Evolutionary conservation across 2,797 vertebrate species (phyloP).

Genomic region (Clamator glandarius): DNA sequence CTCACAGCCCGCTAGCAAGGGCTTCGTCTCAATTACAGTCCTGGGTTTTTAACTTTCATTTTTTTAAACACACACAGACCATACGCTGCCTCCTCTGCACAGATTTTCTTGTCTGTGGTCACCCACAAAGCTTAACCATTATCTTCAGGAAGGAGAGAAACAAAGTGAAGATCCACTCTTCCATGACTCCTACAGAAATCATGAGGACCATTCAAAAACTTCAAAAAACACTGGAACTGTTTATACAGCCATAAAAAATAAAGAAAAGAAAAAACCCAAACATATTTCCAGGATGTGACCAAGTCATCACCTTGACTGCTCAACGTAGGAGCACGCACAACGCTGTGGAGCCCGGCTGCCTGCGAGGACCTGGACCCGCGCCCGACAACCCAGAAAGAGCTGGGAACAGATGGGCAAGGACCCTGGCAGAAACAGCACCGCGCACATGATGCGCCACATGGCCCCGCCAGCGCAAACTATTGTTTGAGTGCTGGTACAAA

Average conservation of each 20-base stretch:
- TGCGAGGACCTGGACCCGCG: constrained; percentile 78
- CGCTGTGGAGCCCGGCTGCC: constrained; percentile 74
- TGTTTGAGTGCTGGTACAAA: constrained; percentile 70
- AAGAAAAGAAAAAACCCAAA: neutral
- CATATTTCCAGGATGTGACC: constrained; percentile 28
- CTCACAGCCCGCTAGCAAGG: neutral
- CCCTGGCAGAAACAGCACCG: constrained; percentile 84
- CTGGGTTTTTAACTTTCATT: neutral
- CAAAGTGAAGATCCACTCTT: constrained; percentile 36
- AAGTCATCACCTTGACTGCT: neutral
- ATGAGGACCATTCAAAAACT: neutral
- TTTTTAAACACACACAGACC: neutral
- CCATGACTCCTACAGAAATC: constrained; percentile 26
- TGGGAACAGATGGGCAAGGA: constrained; percentile 87
- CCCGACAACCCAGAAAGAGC: constrained; percentile 82
- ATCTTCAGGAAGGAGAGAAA: neutral
- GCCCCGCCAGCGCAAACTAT: constrained; percentile 72
- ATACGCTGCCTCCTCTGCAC: neutral
- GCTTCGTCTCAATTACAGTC: neutral
- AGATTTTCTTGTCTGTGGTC: constrained; percentile 50
- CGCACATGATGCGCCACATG: constrained; percentile 76
- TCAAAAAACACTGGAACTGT: neutral
- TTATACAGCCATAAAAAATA: neutral
- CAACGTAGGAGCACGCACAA: neutral
- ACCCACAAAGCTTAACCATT: constrained; percentile 20